Evolutionary conservation across 2,113 vertebrate species (phyloP).

Genomic region (Ophiodon elongatus): DNA sequence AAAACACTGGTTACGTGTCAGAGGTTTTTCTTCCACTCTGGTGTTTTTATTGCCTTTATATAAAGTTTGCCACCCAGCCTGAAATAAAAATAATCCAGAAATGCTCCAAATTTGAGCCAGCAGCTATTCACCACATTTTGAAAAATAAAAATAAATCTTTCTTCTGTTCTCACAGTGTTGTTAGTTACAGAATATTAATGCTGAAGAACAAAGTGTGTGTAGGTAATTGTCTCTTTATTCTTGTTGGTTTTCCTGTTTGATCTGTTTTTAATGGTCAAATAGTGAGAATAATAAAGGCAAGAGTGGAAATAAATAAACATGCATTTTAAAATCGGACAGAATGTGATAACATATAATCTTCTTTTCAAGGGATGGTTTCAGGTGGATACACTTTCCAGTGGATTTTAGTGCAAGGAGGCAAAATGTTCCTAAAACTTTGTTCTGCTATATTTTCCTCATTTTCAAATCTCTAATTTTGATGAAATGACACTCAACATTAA

Average conservation of each 20-base stretch:
- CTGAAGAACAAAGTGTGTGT: slow-evolving; percentile 17
- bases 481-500: slow-evolving; percentile 41
- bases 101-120: neutral
- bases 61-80: neutral
- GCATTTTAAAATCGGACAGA: neutral
- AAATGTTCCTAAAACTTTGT: slow-evolving; percentile 20
- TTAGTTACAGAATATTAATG: neutral
- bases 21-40: neutral
- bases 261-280: slow-evolving; percentile 3
- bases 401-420: slow-evolving; percentile 5
- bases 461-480: slow-evolving; percentile 35
- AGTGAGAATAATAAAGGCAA: neutral
- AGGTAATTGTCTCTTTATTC: slow-evolving; percentile 9
- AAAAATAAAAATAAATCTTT: neutral
- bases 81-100: neutral
- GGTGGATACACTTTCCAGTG: neutral
- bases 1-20: slow-evolving; percentile 7
- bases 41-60: neutral
- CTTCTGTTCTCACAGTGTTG: neutral
- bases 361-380: neutral
- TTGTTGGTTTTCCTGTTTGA: slow-evolving; percentile 11
- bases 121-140: neutral
- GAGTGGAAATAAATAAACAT: neutral
- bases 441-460: neutral
- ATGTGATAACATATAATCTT: neutral